phyloP scores from a whole-genome alignment of 2,113 vertebrate genomes.

The Semnornis frantzii region DNA sequence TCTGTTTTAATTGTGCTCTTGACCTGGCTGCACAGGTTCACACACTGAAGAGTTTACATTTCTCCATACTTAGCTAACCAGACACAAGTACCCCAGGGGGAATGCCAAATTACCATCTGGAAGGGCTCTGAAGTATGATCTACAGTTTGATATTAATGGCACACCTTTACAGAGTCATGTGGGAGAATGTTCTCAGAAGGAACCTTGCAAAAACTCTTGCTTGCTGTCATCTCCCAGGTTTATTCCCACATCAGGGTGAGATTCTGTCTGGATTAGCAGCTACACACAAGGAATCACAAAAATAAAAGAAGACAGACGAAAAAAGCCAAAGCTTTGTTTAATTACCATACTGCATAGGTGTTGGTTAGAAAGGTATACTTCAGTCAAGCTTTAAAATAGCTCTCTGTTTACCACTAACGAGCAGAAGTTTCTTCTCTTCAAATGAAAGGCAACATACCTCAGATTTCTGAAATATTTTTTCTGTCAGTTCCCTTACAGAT shows the following conservation, averaged over 20 bases:
- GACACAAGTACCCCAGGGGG: background rate
- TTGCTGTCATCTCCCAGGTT: background rate
- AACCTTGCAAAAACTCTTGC: background rate
- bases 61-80: background rate
- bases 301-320: background rate
- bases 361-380: background rate
- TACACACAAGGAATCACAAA: background rate
- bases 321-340: background rate
- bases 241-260: background rate
- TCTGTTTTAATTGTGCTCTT: background rate
- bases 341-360: background rate
- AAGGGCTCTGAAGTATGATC: background rate
- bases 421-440: background rate
- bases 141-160: background rate
- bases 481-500: background rate
- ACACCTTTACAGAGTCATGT: background rate
- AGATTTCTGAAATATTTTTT: background rate
- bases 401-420: background rate
- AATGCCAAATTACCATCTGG: background rate
- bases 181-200: background rate
- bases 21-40: background rate
- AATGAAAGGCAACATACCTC: background rate
- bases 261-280: background rate
- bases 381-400: background rate
- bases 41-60: background rate